These are phyloP conservation scores for Salpingus planirostris DNA, from an alignment of 2,888 invertebrate genomes.

Conservation along the genomic window DNA sequence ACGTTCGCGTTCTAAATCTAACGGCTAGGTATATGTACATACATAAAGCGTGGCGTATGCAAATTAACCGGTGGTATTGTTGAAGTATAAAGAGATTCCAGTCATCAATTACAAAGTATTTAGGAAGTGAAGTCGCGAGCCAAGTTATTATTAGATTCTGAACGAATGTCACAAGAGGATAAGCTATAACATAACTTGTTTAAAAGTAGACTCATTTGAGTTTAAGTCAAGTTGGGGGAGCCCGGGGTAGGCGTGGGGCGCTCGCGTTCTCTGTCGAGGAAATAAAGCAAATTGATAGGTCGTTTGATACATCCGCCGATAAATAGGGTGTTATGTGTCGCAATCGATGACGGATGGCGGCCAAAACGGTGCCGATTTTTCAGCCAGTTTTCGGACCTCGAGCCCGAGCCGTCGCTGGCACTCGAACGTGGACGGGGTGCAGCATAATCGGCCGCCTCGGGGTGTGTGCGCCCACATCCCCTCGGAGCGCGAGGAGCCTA, in stretches of 20 bases:
- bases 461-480: too few relatives aligned
- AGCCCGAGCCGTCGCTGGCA: constrained; percentile 10
- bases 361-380: background rate
- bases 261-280: constrained; percentile 5
- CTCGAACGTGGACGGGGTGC: constrained; percentile 9
- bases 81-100: constrained; percentile 11
- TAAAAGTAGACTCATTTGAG: constrained; percentile 12
- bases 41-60: too few relatives aligned
- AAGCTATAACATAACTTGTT: constrained; percentile 12
- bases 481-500: constrained; percentile 17
- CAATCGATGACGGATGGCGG: constrained; percentile 10
- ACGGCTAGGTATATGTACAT: too few relatives aligned
- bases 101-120: constrained; percentile 13
- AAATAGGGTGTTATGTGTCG: constrained; percentile 9
- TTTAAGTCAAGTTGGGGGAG: constrained; percentile 7
- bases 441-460: constrained; percentile 16
- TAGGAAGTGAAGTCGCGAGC: constrained; percentile 9
- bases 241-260: background rate
- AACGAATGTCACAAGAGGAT: constrained; percentile 13
- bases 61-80: constrained; percentile 10
- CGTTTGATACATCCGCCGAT: constrained; percentile 13
- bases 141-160: constrained; percentile 14
- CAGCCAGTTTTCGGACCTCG: background rate
- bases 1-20: too few relatives aligned
- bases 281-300: constrained; percentile 12